Evolutionary conservation across 2,888 invertebrate species (phyloP).

Genomic region (Patella ulyssiponensis): DNA sequence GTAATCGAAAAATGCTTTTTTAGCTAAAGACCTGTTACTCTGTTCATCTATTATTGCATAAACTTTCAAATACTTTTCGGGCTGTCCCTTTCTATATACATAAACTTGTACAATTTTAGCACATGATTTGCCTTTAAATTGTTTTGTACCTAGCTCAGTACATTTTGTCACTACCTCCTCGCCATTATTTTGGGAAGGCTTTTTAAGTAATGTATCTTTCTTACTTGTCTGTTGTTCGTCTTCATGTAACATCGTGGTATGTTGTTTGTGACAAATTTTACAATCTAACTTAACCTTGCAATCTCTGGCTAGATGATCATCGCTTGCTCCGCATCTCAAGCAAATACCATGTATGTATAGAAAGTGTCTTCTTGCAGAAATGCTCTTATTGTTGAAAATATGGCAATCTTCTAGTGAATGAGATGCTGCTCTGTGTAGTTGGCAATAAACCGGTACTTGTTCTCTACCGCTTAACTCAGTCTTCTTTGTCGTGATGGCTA

Average conservation of each 20-base stretch:
- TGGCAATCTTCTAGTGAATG: slow-evolving; percentile 27
- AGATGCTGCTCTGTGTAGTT: background rate
- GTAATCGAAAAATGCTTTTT: slow-evolving; percentile 26
- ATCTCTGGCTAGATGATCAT: slow-evolving; percentile 20
- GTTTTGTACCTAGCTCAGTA: slow-evolving; percentile 12
- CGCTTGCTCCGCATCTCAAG: slow-evolving; percentile 28
- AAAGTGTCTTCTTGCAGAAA: slow-evolving; percentile 19
- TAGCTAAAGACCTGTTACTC: slow-evolving; percentile 30
- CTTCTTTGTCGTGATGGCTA: background rate
- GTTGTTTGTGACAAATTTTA: slow-evolving; percentile 29
- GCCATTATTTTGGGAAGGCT: background rate
- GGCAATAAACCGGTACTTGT: background rate
- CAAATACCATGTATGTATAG: slow-evolving; percentile 23
- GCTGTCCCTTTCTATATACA: slow-evolving; percentile 15
- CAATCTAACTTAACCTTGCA: slow-evolving; percentile 31
- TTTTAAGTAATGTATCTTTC: background rate
- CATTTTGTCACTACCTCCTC: slow-evolving; percentile 10
- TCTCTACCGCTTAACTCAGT: background rate
- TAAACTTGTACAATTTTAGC: slow-evolving; percentile 19
- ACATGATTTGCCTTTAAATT: slow-evolving; percentile 24
- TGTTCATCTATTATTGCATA: slow-evolving; percentile 35
- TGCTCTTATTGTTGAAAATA: slow-evolving; percentile 18
- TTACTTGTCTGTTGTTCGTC: background rate
- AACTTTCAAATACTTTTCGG: slow-evolving; percentile 6
- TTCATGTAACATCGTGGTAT: slow-evolving; percentile 31